Evolutionary conservation across 2,797 vertebrate genomes (phyloP).

Genomic region (Acanthornis magna): DNA sequence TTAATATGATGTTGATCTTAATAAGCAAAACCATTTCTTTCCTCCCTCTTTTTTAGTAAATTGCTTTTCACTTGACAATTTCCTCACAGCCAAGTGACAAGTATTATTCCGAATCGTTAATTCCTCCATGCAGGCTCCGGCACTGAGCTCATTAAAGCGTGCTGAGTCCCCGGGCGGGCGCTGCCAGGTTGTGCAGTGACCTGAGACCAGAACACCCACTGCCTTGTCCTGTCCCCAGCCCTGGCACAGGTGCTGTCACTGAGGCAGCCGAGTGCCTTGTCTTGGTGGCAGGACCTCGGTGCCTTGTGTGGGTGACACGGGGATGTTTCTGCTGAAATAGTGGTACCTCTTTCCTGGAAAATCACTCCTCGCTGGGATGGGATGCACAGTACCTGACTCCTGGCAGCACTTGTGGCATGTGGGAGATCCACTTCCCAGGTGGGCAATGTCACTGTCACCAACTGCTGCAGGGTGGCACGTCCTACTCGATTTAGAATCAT

Average conservation of each 20-base stretch:
- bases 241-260: neutral
- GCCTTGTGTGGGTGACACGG: neutral
- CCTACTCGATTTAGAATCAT: neutral
- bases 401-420: fast-evolving
- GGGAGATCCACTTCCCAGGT: neutral
- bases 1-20: neutral
- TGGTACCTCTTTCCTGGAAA: neutral
- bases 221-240: neutral
- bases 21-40: neutral
- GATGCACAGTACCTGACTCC: neutral
- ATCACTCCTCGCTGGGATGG: neutral
- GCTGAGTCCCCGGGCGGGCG: neutral
- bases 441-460: neutral
- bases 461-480: neutral
- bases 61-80: constrained; percentile 1
- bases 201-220: neutral
- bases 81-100: neutral
- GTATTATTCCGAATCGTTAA: neutral
- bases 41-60: neutral
- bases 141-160: neutral
- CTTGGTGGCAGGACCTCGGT: neutral
- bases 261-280: fast-evolving
- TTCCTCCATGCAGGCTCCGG: neutral
- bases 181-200: neutral
- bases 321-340: neutral